Percentiles rank a stretch among this genome's conserved stretches.
These are phyloP conservation scores for Melanerpes aurifrons DNA, from an alignment of 2,113 vertebrate species.

Conservation along the genomic window DNA sequence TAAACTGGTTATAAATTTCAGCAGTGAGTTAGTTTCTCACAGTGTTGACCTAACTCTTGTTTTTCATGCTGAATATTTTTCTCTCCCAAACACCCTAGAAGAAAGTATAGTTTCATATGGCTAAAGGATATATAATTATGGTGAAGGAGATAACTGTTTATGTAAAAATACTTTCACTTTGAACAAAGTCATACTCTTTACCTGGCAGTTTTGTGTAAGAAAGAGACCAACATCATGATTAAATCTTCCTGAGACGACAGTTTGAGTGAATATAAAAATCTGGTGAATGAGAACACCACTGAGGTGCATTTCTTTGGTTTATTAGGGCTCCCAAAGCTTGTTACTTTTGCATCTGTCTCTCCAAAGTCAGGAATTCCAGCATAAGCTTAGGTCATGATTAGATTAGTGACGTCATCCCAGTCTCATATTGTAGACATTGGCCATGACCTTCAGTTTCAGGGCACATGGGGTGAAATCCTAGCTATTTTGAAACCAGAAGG, in stretches of 20 bases:
- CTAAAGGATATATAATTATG: background rate
- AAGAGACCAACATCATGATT: background rate
- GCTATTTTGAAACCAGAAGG: slow-evolving; percentile 44
- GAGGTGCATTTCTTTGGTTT: background rate
- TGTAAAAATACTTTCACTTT: background rate
- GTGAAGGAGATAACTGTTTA: background rate
- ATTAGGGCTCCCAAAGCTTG: background rate
- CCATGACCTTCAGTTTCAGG: slow-evolving; percentile 60
- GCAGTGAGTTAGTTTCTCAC: background rate
- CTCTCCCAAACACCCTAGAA: background rate
- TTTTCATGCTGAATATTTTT: background rate
- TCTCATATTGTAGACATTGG: slow-evolving; percentile 59
- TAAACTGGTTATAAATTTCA: too few species aligned
- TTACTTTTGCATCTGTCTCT: slow-evolving; percentile 47
- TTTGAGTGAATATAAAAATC: background rate
- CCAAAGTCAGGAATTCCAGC: slow-evolving; percentile 48
- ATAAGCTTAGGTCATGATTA: slow-evolving; percentile 56
- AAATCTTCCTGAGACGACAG: background rate
- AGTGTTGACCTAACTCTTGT: background rate
- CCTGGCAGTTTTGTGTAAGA: background rate
- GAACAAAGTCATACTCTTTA: background rate
- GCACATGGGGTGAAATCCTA: slow-evolving; percentile 62
- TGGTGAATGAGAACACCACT: background rate
- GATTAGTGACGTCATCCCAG: slow-evolving; percentile 55
- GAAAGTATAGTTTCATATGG: background rate